phyloP scores from a whole-genome alignment of 2,888 invertebrate species.

The Darwinula stevensoni region DNA sequence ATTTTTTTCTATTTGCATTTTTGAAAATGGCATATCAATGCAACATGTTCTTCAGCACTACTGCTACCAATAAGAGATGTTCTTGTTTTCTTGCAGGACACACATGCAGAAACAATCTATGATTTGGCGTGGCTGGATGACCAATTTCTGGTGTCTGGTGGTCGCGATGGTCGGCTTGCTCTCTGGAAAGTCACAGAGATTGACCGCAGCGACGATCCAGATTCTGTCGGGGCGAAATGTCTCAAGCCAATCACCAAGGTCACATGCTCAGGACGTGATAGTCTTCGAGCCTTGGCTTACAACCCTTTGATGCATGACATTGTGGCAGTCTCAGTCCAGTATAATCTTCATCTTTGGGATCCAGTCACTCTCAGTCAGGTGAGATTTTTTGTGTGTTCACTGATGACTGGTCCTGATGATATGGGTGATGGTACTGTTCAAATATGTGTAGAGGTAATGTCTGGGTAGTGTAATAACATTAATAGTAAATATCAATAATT shows the following conservation, averaged over 20 bases:
- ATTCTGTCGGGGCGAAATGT: too few species aligned
- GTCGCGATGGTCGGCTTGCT: conserved; percentile 64
- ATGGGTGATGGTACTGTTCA: too few species aligned
- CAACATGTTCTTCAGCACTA: too few species aligned
- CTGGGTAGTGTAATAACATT: too few species aligned
- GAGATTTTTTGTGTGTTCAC: conserved; percentile 9
- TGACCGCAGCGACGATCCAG: too few species aligned
- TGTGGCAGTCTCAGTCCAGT: conserved; percentile 66
- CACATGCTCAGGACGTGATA: conserved; percentile 44
- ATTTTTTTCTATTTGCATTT: too few species aligned
- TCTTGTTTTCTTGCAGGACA: conserved; percentile 24
- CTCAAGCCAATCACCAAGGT: conserved; percentile 39
- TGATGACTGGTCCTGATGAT: too few species aligned
- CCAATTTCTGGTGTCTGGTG: conserved; percentile 73
- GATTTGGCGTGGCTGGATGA: conserved; percentile 92
- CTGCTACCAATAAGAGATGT: too few species aligned
- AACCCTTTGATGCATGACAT: conserved; percentile 59
- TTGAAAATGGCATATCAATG: too few species aligned
- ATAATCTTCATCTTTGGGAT: conserved; percentile 77
- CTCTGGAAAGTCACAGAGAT: conserved; percentile 45
- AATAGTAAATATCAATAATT: too few species aligned
- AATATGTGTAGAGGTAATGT: too few species aligned
- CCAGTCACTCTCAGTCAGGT: conserved; percentile 57
- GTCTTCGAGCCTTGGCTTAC: conserved; percentile 54
- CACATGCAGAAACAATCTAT: conserved; percentile 68